phyloP scores from a whole-genome alignment of 2,113 vertebrate genomes.

The Onychostruthus taczanowskii region DNA sequence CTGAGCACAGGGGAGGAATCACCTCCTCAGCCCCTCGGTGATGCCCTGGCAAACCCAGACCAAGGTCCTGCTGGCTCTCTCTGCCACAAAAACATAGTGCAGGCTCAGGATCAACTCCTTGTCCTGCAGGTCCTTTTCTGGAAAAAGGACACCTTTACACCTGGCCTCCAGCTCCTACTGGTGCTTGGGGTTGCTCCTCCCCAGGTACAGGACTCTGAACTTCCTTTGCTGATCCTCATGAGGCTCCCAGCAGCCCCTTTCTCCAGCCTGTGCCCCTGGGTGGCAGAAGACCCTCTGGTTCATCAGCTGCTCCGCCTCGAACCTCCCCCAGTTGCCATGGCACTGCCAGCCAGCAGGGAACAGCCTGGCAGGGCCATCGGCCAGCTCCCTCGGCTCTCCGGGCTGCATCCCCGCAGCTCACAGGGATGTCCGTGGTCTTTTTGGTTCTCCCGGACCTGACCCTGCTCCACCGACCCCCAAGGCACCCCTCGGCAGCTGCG shows the following conservation, averaged over 20 bases:
- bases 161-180: not conserved
- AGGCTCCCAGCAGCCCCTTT: not conserved
- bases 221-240: not conserved
- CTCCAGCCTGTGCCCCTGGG: not conserved
- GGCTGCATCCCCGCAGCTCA: not conserved
- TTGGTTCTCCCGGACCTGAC: not conserved
- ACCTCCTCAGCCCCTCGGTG: not conserved
- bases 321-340: rapidly evolving
- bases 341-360: not conserved
- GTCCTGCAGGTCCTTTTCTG: not conserved
- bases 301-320: not conserved
- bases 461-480: rapidly evolving
- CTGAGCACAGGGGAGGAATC: not conserved
- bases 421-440: rapidly evolving
- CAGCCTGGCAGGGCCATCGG: not conserved
- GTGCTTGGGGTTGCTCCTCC: not conserved
- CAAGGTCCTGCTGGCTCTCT: not conserved
- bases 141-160: not conserved
- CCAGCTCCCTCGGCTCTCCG: not conserved
- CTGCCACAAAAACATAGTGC: not conserved
- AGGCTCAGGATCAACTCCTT: not conserved
- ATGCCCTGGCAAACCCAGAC: not conserved
- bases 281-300: not conserved
- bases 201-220: too few relatives aligned
- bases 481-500: not conserved